Evolutionary conservation across 1,140 invertebrate genomes (phyloP).

Genomic region (Cherax quadricarinatus): DNA sequence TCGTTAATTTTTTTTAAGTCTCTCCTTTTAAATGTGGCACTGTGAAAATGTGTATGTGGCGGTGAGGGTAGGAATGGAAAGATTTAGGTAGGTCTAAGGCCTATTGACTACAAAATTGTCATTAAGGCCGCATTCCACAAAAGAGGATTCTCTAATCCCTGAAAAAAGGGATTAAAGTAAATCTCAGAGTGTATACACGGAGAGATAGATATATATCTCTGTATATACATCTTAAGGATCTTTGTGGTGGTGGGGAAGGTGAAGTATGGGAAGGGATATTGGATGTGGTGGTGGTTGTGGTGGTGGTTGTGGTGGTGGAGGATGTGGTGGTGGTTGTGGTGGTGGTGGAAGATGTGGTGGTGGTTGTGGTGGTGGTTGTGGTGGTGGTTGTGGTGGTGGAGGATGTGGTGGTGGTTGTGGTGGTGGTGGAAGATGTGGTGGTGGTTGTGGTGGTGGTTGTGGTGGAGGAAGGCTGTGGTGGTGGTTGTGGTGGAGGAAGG

Average conservation of each 20-base stretch:
- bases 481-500: background rate
- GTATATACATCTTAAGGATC: too few relatives aligned
- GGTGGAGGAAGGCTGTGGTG: too few relatives aligned
- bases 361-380: background rate
- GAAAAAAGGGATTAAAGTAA: too few relatives aligned
- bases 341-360: background rate
- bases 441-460: background rate
- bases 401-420: too few relatives aligned
- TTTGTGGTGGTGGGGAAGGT: background rate
- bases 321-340: background rate
- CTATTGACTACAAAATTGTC: too few relatives aligned
- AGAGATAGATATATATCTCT: too few relatives aligned
- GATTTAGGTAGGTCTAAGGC: background rate
- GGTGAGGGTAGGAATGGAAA: background rate
- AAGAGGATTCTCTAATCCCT: too few relatives aligned
- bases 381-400: background rate
- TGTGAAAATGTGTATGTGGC: background rate
- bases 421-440: background rate
- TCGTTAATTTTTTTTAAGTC: background rate
- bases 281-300: background rate
- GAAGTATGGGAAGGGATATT: background rate
- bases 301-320: background rate
- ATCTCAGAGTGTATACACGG: too few relatives aligned
- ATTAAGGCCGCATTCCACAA: too few relatives aligned
- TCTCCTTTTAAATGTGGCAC: background rate